phyloP scores from a whole-genome alignment of 2,113 vertebrate species.

The Syngnathoides biaculeatus region DNA sequence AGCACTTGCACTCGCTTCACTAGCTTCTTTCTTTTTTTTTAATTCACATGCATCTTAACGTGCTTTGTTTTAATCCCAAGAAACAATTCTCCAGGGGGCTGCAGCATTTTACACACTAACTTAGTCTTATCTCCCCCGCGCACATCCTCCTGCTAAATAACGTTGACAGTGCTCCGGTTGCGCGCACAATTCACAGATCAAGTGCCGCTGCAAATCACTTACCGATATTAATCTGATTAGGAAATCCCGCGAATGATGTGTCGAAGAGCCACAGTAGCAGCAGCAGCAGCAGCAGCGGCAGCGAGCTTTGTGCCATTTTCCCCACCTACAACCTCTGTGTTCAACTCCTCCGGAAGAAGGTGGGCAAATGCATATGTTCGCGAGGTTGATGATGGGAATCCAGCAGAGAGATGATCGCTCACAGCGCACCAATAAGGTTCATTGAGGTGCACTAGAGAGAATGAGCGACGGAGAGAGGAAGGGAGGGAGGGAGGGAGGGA shows the following conservation, averaged over 20 bases:
- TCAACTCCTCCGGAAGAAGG: conserved; percentile 79
- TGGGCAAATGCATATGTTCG: conserved; percentile 77
- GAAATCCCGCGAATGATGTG: conserved; percentile 84
- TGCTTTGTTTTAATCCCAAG: not conserved
- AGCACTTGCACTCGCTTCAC: conserved; percentile 27
- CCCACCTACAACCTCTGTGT: conserved; percentile 70
- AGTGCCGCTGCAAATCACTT: conserved; percentile 59
- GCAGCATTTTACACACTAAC: conserved; percentile 32
- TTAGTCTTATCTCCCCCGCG: conserved; percentile 52
- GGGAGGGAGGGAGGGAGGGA: too few species aligned
- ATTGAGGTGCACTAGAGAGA: conserved; percentile 68
- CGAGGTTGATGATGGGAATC: conserved; percentile 71
- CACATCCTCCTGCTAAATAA: not conserved
- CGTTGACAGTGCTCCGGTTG: not conserved
- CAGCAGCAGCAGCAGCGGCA: conserved; percentile 82
- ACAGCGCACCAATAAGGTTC: conserved; percentile 76
- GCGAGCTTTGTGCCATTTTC: conserved; percentile 87
- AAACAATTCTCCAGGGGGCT: not conserved
- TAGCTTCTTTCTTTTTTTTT: conserved; percentile 1
- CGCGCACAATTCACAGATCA: not conserved
- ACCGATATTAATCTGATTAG: conserved; percentile 98
- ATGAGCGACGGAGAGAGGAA: conserved; percentile 6
- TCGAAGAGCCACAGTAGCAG: conserved; percentile 84
- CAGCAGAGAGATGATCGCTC: conserved; percentile 64
- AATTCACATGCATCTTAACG: not conserved